Conservation (phyloP, 2,888 invertebrate species). For the Deilephila porcellus region DNA sequence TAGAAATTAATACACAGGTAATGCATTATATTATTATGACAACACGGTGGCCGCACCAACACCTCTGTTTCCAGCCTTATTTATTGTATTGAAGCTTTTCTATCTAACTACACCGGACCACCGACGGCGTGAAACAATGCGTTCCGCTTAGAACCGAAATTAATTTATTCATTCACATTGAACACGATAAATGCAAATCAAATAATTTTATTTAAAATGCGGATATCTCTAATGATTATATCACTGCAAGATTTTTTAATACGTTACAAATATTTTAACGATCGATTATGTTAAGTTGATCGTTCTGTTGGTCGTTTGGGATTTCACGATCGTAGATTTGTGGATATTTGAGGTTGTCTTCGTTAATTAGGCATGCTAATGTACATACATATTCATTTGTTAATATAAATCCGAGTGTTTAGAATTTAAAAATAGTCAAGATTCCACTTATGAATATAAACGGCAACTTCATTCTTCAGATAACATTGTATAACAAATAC, state of each 20-base stretch:
- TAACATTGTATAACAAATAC: conserved; percentile 14
- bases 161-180: conserved; percentile 1
- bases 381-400: conserved; percentile 27
- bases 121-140: conserved; percentile 53
- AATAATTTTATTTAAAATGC: conserved; percentile 25
- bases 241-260: conserved; percentile 41
- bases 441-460: conserved; percentile 23
- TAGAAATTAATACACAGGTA: conserved; percentile 60
- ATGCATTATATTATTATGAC: conserved; percentile 61
- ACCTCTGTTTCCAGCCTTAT: conserved; percentile 65
- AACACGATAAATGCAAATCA: conserved; percentile 11
- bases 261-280: conserved; percentile 43
- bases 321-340: conserved; percentile 18
- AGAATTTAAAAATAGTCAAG: conserved; percentile 12
- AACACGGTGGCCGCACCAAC: conserved; percentile 59
- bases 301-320: conserved; percentile 31
- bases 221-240: conserved; percentile 36
- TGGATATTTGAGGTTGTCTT: conserved; percentile 21
- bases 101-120: conserved; percentile 64
- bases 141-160: conserved; percentile 47
- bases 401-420: conserved; percentile 18
- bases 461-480: conserved; percentile 19
- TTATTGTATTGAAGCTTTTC: conserved; percentile 64
- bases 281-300: conserved; percentile 40
- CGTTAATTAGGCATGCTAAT: conserved; percentile 25